Base-by-base conservation (phyloP, 2,797 vertebrate species). In the Centropyge bicolor region DNA sequence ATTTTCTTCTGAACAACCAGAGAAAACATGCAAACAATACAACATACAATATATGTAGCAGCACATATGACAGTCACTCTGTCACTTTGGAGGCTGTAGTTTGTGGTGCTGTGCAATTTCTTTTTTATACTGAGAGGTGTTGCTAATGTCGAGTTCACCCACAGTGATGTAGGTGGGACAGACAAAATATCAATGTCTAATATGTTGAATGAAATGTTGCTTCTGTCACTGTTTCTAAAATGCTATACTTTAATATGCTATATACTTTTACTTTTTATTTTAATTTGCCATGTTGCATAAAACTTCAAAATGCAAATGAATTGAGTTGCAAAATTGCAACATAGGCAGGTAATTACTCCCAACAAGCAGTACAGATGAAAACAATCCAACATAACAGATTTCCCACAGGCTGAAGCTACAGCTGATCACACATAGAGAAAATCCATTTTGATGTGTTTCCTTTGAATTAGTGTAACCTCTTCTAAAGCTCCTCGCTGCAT, bases 201-300 rank as follows among this genome's bases (percentile, higher is more conserved):
- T 4, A 31, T 31, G 27, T 31, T 27, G 22, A 6, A 31, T 20
- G 17, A 45, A 4, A 45, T 38, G 22, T 40, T 5, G 6, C 45
- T 2, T 4, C 35, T 8, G 73, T 68, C 24, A 31, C 59, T 70
- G 51, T 61, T 61, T 0, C 45, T 48, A 31, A 70, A 69, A 56
- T 40, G 27, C 2, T 31, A 2, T 31, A 31, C 27, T 31, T 2
- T 31, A 41, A 38, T 72, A 17, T 3, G 3, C 9, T 27, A 51
- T 3, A 71, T 35, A 56, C 56, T 14, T 31, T 31, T 31, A 2
- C 5, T 60, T 38, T n/a, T 38, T 5, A n/a, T 3, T 55, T 63
- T 55, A 22, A 45, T 55, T 17, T n/a, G 4, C n/a, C 27, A 13
- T 13, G 27, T 49, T 63, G 9, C 35, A 8, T 27, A 31, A 10